phyloP scores from a whole-genome alignment of 2,888 invertebrate species.

The Enchytraeus crypticus region DNA sequence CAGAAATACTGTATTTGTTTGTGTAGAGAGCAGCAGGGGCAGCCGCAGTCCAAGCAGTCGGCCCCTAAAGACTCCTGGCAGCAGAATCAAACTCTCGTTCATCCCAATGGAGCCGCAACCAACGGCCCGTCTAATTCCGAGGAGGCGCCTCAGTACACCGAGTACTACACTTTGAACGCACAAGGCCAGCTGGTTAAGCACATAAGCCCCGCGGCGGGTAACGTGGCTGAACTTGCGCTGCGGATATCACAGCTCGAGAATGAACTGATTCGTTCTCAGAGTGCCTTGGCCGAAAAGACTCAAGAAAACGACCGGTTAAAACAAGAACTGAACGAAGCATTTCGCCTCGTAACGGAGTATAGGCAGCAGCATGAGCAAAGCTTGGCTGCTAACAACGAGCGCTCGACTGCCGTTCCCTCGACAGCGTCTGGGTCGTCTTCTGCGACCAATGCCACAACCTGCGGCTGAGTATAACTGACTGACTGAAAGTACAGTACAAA shows the following conservation, averaged over 20 bases:
- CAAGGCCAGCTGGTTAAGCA: not conserved
- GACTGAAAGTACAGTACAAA: no score
- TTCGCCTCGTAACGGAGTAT: conserved; percentile 15
- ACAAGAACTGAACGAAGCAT: conserved; percentile 23
- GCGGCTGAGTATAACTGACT: no score
- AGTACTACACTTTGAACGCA: not conserved
- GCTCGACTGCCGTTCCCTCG: no score
- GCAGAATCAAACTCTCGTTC: no score
- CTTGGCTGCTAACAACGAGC: no score
- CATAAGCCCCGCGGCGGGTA: not conserved
- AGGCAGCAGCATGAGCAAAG: conserved; percentile 7
- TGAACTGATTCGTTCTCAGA: conserved; percentile 18
- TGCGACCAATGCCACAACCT: no score
- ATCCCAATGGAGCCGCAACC: not conserved
- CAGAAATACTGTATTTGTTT: no score
- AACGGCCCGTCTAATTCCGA: not conserved
- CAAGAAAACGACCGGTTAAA: conserved; percentile 22
- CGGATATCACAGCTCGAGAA: conserved; percentile 12
- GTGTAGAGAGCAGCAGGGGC: no score
- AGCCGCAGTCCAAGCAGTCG: no score
- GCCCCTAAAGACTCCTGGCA: no score
- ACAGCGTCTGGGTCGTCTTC: no score
- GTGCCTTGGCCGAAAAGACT: conserved; percentile 21
- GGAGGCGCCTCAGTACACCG: not conserved
- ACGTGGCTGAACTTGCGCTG: not conserved